Evolutionary conservation across 2,888 invertebrate species (phyloP), one percentile per base, ranked within the genome.

Genomic region (Ennomos erosarius): DNA sequence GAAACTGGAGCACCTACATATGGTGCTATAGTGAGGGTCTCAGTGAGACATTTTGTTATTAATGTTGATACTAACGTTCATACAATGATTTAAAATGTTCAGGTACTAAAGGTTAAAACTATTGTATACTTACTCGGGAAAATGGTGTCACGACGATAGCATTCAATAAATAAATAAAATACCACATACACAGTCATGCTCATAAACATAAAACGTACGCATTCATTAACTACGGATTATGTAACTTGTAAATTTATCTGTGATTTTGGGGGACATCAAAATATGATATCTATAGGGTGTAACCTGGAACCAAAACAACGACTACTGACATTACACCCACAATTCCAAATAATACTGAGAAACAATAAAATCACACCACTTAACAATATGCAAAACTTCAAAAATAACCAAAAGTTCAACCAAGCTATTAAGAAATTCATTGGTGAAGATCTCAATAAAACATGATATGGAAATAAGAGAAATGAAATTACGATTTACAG

Each of bases 251-350:
- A 92, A 92, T 92, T 92, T 92, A 92, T 92, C 92, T 92, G 92
- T 92, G 90, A 81, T 82, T 80, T 71, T 65, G 70, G 70, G 70
- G 65, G 73, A 66, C 56, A 71, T 67, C 74, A 64, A 75, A 6
- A 4, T 26, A 26, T 69, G 76, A 81, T 78, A 80, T 73, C 84
- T 85, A 26, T 6, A 87, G 85, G 90, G 89, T 88, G 87, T 89
- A 91, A 88, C 92, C 92, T 92, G 92, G 92, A 90, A 86, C 84
- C 85, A 88, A 88, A 86, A 88, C 85, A 88, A 89, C 87, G 89
- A 89, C 89, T 89, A 84, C 88, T 87, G 85, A 85, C 84, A 85
- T 81, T 84, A 85, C 85, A 88, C 87, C 89, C 88, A 89, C 84
- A 84, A 78, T 78, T 81, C 65, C 74, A 84, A 26, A 80, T 76